Evolutionary conservation across 2,888 invertebrate genomes (phyloP), one percentile per base, ranked within the genome.

Genomic region (Oxytorus armatus): DNA sequence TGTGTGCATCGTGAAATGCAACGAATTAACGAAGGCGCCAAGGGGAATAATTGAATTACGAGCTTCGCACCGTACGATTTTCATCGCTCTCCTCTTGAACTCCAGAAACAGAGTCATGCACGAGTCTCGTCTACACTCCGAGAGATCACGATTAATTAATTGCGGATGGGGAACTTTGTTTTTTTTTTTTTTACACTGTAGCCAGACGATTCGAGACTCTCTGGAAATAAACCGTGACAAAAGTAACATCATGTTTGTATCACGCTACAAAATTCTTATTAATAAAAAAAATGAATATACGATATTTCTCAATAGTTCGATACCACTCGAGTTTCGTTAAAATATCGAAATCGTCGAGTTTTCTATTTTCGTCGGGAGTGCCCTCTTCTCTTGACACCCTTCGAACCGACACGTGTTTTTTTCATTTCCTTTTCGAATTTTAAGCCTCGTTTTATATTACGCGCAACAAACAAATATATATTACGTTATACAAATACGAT

Each of bases 1-100:
- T 72, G 66, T 42, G 72, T 76, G 72, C 61, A 72, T 29, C 21
- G 14, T 14, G 16, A n/a, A n/a, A 47, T 39, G 66, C 66, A 79
- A 49, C 47, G 49, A 65, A 72, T 79, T 29, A 76, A 18, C 61
- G 55, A 18, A 72, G 76, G 76, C 79, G 79, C 76, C 79, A 55
- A 66, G 76, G 36, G 36, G 72, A 72, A 79, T 76, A 66, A 79
- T 79, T 68, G 53, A 76, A 79, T 79, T 79, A 79, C 79, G 72
- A 68, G 68, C 23, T 14, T 47, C 47, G 14, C 36, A 66, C 51
- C 66, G 53, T 61, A 44, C 72, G 72, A 79, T 76, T 72, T 36
- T 57, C 23, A 79, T 76, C 68, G 70, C 53, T n/a, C 16, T 68
- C 72, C 47, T 44, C 70, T 53, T 42, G 8, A 18, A 55, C 70